Evolutionary conservation across 1,140 invertebrate species (phyloP).

Genomic region (Vollenhovia emeryi): DNA sequence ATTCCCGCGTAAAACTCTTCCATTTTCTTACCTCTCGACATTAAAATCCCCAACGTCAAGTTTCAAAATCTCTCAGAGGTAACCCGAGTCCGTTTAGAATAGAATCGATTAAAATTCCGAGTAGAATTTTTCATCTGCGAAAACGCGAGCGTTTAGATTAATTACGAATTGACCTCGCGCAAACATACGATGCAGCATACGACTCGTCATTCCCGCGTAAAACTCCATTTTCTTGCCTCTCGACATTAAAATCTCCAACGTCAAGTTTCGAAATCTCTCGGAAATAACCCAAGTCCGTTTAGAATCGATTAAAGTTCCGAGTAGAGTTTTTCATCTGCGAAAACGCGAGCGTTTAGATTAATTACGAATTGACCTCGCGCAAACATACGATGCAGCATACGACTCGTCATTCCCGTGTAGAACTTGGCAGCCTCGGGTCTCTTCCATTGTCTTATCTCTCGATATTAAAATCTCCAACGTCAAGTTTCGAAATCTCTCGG

Average conservation of each 20-base stretch:
- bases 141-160: neutral
- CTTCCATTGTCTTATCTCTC: neutral
- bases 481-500: neutral
- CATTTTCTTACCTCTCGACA: neutral
- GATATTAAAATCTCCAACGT: neutral
- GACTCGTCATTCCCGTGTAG: neutral
- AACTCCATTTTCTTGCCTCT: no score
- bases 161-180: neutral
- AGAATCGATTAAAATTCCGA: constrained; percentile 16
- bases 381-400: neutral
- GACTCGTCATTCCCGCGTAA: no score
- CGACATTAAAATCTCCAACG: no score
- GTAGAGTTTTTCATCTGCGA: no score
- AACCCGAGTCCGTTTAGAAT: neutral
- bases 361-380: no score
- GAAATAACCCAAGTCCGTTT: no score
- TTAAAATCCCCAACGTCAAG: neutral
- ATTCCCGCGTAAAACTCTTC: neutral
- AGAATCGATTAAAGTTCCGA: no score
- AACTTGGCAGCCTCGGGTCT: neutral
- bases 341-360: no score
- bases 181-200: no score
- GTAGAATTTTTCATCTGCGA: neutral
- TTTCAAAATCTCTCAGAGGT: neutral
- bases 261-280: no score